phyloP scores from a whole-genome alignment of 2,797 vertebrate genomes.

The Poecile montanus region DNA sequence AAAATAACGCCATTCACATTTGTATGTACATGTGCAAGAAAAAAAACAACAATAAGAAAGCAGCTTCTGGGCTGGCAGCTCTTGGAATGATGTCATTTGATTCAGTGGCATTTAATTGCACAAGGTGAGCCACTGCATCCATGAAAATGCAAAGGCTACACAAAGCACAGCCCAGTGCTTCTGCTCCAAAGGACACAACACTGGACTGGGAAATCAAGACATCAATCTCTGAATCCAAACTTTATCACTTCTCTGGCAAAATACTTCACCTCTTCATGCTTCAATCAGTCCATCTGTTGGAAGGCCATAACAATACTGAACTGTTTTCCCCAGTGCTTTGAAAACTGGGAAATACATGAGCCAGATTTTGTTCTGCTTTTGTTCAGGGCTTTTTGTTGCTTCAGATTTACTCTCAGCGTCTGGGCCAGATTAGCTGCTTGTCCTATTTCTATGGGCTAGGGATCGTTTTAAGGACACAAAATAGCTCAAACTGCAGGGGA shows the following conservation, averaged over 20 bases:
- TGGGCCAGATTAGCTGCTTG: background rate
- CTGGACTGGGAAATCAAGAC: background rate
- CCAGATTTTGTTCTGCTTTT: background rate
- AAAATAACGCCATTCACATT: conserved; percentile 24
- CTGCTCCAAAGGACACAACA: background rate
- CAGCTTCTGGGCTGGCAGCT: background rate
- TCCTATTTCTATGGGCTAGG: background rate
- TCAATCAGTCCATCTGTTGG: background rate
- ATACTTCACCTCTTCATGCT: background rate
- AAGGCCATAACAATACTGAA: background rate
- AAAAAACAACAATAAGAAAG: background rate
- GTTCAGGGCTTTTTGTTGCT: background rate
- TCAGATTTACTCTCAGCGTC: background rate
- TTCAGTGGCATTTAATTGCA: background rate
- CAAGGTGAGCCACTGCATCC: background rate
- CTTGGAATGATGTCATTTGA: background rate
- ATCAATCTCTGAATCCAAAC: background rate
- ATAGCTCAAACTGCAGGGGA: background rate
- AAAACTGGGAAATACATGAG: background rate
- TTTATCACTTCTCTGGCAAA: background rate
- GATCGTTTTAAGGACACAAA: background rate
- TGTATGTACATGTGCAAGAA: background rate
- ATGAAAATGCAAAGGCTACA: background rate
- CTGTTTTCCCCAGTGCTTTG: background rate
- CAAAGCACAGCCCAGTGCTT: background rate